Evolutionary conservation across 2,797 vertebrate genomes (phyloP), one percentile per base, ranked within the genome.

Genomic region (Poecile montanus): DNA sequence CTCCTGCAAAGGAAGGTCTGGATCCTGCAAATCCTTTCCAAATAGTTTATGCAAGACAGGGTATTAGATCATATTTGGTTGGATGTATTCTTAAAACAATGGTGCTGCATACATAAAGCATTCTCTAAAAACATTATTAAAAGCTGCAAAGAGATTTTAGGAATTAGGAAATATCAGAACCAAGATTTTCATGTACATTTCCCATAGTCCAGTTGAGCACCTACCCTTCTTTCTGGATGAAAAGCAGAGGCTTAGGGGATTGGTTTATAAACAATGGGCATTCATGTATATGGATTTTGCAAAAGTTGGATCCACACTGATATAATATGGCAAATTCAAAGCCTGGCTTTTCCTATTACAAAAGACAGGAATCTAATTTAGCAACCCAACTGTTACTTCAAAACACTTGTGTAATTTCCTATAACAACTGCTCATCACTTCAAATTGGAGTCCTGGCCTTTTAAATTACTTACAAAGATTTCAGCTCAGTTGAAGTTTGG

Each of bases 291-390:
- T 5, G 25, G 30, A 66, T 32, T 67, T 16, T 72, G 70, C 23
- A 86, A 65, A 89, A 86, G 50, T 32, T 61, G 47, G 21, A 88
- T 38, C 45, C 75, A 83, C 42, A 44, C 4, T 47, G 32, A 89
- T 26, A 77, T 15, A 34, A 20, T 18, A 83, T 3, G 6, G 50
- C 27, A 26, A 85, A 60, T 67, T 77, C 38, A 94, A 60, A 80
- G 36, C 36, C 38, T 89, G 34, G 17, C 5, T 80, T 88, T 91
- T 91, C 34, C 25, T 77, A 58, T 88, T 91, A 88, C 67, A 83
- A 92, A 94, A 91, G 29, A 30, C 38, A 80, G 85, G 19, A 84
- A 84, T 65, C 42, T 85, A 74, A 88, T 93, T 85, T 91, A 92
- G 85, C 82, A 96, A 93, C 12, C 3, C 42, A 91, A 44, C 48